Percentiles rank a stretch among this genome's conserved stretches.
Conservation (phyloP, 2,113 vertebrate genomes). For the Urocolius indicus region DNA sequence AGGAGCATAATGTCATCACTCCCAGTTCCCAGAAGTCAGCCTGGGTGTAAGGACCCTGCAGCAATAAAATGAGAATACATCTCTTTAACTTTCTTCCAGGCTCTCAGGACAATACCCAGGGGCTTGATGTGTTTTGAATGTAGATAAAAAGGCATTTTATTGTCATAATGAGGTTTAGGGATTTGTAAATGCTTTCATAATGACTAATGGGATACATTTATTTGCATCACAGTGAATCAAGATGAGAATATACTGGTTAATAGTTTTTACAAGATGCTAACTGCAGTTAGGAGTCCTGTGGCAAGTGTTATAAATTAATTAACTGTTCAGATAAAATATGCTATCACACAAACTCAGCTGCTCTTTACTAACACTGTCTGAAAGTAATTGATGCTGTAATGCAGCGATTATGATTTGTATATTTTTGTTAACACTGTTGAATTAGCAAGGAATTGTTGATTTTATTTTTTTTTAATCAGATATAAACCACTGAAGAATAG, state of each 20-base stretch:
- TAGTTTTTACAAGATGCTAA: background rate
- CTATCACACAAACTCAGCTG: background rate
- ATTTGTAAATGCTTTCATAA: background rate
- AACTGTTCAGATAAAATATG: background rate
- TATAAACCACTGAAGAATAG: background rate
- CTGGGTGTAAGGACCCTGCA: background rate
- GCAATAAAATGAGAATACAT: background rate
- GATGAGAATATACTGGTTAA: background rate
- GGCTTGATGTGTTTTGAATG: background rate
- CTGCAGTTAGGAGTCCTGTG: background rate
- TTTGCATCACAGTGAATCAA: background rate
- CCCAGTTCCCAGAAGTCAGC: background rate
- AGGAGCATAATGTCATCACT: background rate
- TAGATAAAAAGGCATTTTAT: background rate
- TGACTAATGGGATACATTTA: background rate
- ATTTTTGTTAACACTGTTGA: background rate
- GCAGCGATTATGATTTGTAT: background rate
- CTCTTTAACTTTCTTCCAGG: background rate
- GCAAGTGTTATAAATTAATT: background rate
- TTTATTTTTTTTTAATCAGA: background rate
- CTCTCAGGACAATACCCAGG: background rate
- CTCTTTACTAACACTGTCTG: slow-evolving; percentile 34
- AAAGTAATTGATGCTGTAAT: background rate
- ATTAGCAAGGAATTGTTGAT: background rate
- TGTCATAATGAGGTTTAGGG: background rate